Evolutionary conservation across 2,797 vertebrate genomes (phyloP), one percentile per base, ranked within the genome.

Genomic region (Tapera naevia): DNA sequence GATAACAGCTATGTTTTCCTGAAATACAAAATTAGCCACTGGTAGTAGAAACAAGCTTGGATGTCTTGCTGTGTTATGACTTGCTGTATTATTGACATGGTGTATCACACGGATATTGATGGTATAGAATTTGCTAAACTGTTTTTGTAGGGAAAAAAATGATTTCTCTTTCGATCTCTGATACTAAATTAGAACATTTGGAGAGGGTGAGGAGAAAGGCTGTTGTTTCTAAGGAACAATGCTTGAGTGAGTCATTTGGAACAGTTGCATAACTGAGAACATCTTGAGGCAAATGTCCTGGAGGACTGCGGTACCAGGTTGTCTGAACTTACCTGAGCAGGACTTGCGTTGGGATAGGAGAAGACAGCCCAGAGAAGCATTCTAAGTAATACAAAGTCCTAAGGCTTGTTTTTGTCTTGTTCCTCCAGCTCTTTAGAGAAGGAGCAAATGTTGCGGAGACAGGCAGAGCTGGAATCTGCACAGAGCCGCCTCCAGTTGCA

Each of bases 401-500:
- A 46, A 80, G 28, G 28, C 13, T 53, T 73, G 41, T 33, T 76
- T 39, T 75, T 76, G 21, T 80, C 6, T 80, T 15, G 0, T 87
- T 74, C 13, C 22, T 90, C 12, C 91, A 99, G 99, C 93, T 98
- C 98, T 85, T 96, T 99, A 91, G 97, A 98, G 71, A 98, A 98
- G 96, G 99, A 99, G 91, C 98, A 99, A 83, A 96, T 91, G 86
- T 80, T 98, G 75, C 97, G 99, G 78, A 98, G 98, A 66, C 98
- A 98, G 80, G 99, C 99, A 1, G 99, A 99, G 94, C 97, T 99
- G 96, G 99, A 99, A 78, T 98, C 98, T 0, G 99, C 99, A 5
- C 98, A 99, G 97, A 99, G 98, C 97, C 98, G 99, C 15, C 98
- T 99, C 28, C 98, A 98, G 75, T 93, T 99, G 81, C 99, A 99